A percentile compares a stretch with the other conserved stretches of the same genome.
Evolutionary conservation across 2,113 vertebrate genomes (phyloP).

Genomic region (Monopterus albus): DNA sequence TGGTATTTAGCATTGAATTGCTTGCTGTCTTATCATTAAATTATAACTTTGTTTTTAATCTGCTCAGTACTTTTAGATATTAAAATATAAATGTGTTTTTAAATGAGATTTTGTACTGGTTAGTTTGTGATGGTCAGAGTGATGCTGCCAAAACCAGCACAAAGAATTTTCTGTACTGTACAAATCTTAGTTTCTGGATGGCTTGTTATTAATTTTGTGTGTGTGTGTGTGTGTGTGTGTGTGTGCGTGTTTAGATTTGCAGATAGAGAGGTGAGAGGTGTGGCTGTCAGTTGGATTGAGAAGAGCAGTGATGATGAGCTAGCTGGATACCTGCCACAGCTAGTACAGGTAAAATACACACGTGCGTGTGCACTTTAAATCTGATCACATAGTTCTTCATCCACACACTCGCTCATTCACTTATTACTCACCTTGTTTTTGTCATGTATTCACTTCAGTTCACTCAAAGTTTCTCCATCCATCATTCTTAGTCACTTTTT

Average conservation of each 20-base stretch:
- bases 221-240: neutral
- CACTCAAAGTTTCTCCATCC: neutral
- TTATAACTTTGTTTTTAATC: no score
- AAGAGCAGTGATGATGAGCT: conserved; percentile 93
- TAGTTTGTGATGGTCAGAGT: no score
- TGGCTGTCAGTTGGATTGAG: conserved; percentile 93
- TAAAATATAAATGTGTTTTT: no score
- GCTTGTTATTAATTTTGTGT: neutral
- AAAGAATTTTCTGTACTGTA: no score
- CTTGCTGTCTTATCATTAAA: no score
- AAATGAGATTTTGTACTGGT: no score
- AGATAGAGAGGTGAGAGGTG: conserved; percentile 90
- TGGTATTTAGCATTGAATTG: no score
- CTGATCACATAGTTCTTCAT: neutral
- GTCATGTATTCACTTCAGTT: neutral
- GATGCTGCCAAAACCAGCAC: no score
- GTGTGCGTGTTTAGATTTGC: conserved; percentile 86
- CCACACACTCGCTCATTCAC: neutral
- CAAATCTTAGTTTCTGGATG: no score
- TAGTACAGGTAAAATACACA: conserved; percentile 89
- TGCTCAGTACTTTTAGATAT: no score
- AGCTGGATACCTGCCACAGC: conserved; percentile 93
- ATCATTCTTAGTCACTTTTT: neutral
- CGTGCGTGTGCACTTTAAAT: no score
- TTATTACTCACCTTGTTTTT: neutral